Evolutionary conservation across 2,888 invertebrate genomes (phyloP).

Genomic region (Drosophila hamatofila): DNA sequence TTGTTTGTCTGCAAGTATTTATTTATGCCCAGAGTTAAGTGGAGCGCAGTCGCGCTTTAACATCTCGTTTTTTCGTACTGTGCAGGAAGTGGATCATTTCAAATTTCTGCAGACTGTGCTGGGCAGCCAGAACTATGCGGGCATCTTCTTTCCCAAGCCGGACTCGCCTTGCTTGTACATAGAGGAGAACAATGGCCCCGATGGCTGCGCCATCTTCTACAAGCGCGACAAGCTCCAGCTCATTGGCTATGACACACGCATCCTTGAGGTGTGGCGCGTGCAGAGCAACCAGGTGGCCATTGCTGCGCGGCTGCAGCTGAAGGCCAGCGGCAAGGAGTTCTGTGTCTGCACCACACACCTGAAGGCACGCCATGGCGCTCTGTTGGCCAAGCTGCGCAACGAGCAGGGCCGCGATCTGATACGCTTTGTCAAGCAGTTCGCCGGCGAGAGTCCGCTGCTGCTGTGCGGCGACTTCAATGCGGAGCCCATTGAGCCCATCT

Average conservation of each 20-base stretch:
- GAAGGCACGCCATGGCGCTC: constrained; percentile 89
- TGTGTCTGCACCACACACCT: constrained; percentile 90
- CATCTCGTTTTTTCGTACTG: constrained; percentile 5
- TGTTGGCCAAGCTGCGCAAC: constrained; percentile 89
- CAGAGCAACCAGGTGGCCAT: constrained; percentile 91
- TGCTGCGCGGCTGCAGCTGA: constrained; percentile 86
- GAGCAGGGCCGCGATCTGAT: constrained; percentile 90
- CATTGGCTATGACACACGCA: constrained; percentile 87
- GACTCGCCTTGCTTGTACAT: constrained; percentile 91
- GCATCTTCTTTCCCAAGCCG: constrained; percentile 91
- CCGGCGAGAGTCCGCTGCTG: constrained; percentile 87
- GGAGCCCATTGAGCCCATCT: constrained; percentile 90
- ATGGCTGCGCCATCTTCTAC: constrained; percentile 92
- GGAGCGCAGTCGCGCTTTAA: constrained; percentile 59
- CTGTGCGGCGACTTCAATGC: constrained; percentile 92
- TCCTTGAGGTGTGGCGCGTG: constrained; percentile 90
- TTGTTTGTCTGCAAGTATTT: constrained; percentile 89
- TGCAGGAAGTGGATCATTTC: constrained; percentile 91
- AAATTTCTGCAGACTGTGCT: constrained; percentile 88
- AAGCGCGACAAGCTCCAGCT: constrained; percentile 88
- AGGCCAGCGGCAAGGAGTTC: constrained; percentile 87
- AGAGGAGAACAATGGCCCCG: constrained; percentile 90
- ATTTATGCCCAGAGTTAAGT: constrained; percentile 11
- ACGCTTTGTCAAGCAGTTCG: constrained; percentile 86
- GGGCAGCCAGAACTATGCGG: constrained; percentile 88